A percentile compares a stretch with the other conserved stretches of the same genome.
These are phyloP conservation scores for Crax fasciolata DNA, from an alignment of 2,797 vertebrate species.

Conservation along the genomic window DNA sequence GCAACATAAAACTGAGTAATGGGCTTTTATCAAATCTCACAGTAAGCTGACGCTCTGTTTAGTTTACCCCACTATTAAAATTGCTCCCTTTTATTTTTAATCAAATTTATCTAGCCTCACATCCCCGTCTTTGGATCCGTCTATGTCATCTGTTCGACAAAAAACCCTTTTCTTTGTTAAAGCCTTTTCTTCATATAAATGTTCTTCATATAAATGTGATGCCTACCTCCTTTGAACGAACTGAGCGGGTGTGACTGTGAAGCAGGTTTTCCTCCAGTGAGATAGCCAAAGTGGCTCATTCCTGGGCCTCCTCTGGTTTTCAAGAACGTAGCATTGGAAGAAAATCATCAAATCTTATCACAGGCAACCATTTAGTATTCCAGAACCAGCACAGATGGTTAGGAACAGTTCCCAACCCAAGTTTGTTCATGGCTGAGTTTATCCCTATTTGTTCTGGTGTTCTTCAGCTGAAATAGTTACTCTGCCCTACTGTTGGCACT, in stretches of 20 bases:
- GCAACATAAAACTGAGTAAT: not conserved
- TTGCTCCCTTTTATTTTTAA: not conserved
- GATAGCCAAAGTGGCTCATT: not conserved
- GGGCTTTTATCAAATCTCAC: not conserved
- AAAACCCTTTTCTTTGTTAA: not conserved
- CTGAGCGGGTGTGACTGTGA: not conserved
- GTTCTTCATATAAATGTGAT: not conserved
- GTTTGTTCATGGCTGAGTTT: not conserved
- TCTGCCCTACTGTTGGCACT: not conserved
- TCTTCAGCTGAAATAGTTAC: not conserved
- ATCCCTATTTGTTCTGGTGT: not conserved
- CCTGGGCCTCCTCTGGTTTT: not conserved
- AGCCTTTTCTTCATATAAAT: not conserved
- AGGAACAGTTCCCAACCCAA: not conserved
- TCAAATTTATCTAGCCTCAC: not conserved
- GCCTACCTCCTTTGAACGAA: not conserved
- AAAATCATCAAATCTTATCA: not conserved
- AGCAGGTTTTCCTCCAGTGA: not conserved
- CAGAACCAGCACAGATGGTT: not conserved
- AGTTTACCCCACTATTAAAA: not conserved
- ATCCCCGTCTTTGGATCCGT: not conserved
- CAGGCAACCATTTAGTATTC: not conserved
- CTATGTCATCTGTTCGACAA: not conserved
- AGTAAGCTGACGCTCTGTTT: not conserved
- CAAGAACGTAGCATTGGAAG: not conserved